These are phyloP conservation scores for Platynereis dumerilii DNA, from an alignment of 2,888 invertebrate species.

Conservation along the genomic window DNA sequence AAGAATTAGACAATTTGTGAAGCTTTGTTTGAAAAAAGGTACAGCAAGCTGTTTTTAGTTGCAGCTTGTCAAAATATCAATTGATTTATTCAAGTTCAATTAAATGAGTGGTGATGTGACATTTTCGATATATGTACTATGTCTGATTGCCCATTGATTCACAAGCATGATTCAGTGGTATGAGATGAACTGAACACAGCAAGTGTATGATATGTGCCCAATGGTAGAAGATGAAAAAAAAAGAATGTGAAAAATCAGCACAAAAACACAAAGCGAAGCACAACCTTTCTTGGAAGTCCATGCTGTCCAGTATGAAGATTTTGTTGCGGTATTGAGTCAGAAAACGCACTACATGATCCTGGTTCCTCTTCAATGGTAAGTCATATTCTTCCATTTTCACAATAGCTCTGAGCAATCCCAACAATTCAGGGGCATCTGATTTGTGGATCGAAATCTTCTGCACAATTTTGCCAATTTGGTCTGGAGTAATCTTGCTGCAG, in stretches of 20 bases:
- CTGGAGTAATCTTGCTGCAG: slow-evolving; percentile 21
- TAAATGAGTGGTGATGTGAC: no score
- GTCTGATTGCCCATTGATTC: no score
- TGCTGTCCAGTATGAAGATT: slow-evolving; percentile 30
- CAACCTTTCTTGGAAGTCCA: slow-evolving; percentile 19
- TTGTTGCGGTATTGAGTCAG: slow-evolving; percentile 36
- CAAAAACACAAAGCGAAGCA: no score
- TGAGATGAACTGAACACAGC: no score
- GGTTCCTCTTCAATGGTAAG: slow-evolving; percentile 41
- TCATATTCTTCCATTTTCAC: slow-evolving; percentile 38
- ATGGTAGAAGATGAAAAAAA: no score
- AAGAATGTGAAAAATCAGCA: no score
- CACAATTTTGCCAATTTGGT: slow-evolving; percentile 30
- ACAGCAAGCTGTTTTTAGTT: background rate
- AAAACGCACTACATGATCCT: slow-evolving; percentile 37
- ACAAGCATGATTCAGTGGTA: no score
- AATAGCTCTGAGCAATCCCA: slow-evolving; percentile 24
- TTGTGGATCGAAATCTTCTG: slow-evolving; percentile 25
- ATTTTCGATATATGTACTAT: no score
- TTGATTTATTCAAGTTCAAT: no score
- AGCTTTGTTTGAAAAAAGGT: background rate
- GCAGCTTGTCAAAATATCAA: no score
- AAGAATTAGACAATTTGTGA: background rate
- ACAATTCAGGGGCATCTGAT: slow-evolving; percentile 30
- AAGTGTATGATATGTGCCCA: no score